Evolutionary conservation across 2,888 invertebrate species (phyloP).

Genomic region (Hyalella azteca): DNA sequence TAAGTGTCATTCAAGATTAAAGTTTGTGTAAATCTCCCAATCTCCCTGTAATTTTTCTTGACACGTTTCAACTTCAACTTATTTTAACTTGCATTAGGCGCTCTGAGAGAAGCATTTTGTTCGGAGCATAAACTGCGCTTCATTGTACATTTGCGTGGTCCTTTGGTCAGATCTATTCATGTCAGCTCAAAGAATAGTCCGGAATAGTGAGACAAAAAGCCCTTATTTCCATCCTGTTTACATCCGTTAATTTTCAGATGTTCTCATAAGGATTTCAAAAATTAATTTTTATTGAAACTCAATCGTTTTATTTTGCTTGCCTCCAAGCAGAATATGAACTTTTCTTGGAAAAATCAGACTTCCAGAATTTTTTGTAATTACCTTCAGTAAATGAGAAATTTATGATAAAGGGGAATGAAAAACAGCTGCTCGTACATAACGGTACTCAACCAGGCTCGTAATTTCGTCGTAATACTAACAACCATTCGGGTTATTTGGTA

Average conservation of each 20-base stretch:
- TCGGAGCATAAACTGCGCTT: neutral
- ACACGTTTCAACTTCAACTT: neutral
- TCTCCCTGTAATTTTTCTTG: neutral
- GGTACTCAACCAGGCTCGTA: neutral
- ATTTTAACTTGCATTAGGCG: neutral
- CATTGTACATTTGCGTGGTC: neutral
- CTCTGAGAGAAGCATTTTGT: neutral
- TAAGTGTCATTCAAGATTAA: neutral
- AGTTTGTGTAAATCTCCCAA: neutral
- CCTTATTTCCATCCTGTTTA: no score
- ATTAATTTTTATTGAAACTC: neutral
- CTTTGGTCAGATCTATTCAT: neutral
- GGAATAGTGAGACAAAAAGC: no score
- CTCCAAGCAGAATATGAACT: neutral
- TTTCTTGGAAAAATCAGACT: neutral
- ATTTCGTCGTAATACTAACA: neutral
- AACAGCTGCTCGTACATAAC: neutral
- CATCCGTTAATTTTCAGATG: neutral
- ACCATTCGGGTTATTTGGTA: neutral
- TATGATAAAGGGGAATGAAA: neutral
- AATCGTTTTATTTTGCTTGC: neutral
- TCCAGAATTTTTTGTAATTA: neutral
- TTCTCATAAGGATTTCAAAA: neutral
- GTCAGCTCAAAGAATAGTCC: neutral
- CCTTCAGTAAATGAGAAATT: neutral